Base-by-base conservation (phyloP, 2,888 invertebrate genomes). In the Platerodrilus igneus region DNA sequence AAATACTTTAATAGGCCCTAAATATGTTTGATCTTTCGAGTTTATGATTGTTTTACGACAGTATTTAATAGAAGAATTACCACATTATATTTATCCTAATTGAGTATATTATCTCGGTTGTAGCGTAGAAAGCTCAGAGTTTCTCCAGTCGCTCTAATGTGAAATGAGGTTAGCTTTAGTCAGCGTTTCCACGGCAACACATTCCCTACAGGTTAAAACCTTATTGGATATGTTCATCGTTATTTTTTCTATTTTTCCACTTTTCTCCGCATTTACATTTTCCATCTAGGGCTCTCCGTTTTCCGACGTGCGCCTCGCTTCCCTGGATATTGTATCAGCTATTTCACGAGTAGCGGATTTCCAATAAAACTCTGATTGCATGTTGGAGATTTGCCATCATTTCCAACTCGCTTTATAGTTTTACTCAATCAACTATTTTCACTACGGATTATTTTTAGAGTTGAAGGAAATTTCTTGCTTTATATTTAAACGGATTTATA, bases 191-290 rank as follows among this genome's bases (percentile, higher is more conserved):
- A 58, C 48, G 63, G 62, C 62, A 60, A 66, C 65, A 42, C 55
- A 53, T 52, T 63, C 63, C 64, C 64, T 60, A 62, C 63, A 66
- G 66, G 64, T 66, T 67, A 66, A 62, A 64, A 62, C 66, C 66
- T 67, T 66, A 67, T 66, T 67, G 67, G 66, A 66, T 66, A 66
- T 66, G 64, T 65, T 65, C 60, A 62, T 63, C 64, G 63, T 60
- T 65, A 64, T 64, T 64, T 45, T 40, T 45, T 66, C 65, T 66
- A 63, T 65, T 64, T 61, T 57, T 61, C 59, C 59, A 58, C 59
- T 64, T 62, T 61, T 61, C 52, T 50, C 50, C 43, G 52, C 53
- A 54, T 63, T 62, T 64, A 63, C 63, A 64, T 65, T 64, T 62
- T 63, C 63, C 58, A 63, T 63, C 60, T 58, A 53, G 53, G 53